These are phyloP conservation scores for Hippasteria phrygiana DNA, from an alignment of 53 echinoderm and acorn worm species.

Conservation along the genomic window DNA sequence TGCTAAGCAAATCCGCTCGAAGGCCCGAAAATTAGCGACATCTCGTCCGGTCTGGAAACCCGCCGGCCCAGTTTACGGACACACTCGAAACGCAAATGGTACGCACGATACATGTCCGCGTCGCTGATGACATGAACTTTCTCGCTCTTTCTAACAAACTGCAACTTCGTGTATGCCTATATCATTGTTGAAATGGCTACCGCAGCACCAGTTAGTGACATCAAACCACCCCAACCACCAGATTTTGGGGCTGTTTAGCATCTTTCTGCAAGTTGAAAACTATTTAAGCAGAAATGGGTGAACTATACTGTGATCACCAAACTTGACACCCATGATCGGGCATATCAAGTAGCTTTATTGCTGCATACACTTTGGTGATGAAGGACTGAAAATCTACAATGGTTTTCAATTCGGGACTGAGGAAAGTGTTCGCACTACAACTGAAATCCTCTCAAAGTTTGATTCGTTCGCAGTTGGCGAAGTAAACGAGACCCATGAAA, in stretches of 20 bases:
- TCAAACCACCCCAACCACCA: neutral
- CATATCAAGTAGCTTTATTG: neutral
- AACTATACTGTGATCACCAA: neutral
- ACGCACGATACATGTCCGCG: neutral
- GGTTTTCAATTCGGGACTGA: neutral
- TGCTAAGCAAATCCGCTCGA: neutral
- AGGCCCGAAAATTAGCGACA: neutral
- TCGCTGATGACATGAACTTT: neutral
- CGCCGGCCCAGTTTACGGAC: neutral
- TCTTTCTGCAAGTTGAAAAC: conserved; percentile 4
- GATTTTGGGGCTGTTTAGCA: conserved; percentile 10
- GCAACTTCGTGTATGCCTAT: neutral
- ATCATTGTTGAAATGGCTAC: conserved; percentile 15
- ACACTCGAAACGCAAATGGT: neutral
- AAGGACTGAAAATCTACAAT: neutral
- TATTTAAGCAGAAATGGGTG: neutral
- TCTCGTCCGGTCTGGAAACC: conserved; percentile 17
- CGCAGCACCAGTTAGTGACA: conserved; percentile 20
- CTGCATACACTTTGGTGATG: conserved; percentile 9
- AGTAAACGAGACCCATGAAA: conserved; percentile 35
- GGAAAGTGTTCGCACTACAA: neutral
- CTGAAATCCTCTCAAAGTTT: conserved; percentile 23
- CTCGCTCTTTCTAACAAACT: neutral
- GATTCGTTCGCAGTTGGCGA: conserved; percentile 27
- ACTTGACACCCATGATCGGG: neutral